Evolutionary conservation across 2,113 vertebrate species (phyloP), one percentile per base, ranked within the genome.

Genomic region (Alectura lathami): DNA sequence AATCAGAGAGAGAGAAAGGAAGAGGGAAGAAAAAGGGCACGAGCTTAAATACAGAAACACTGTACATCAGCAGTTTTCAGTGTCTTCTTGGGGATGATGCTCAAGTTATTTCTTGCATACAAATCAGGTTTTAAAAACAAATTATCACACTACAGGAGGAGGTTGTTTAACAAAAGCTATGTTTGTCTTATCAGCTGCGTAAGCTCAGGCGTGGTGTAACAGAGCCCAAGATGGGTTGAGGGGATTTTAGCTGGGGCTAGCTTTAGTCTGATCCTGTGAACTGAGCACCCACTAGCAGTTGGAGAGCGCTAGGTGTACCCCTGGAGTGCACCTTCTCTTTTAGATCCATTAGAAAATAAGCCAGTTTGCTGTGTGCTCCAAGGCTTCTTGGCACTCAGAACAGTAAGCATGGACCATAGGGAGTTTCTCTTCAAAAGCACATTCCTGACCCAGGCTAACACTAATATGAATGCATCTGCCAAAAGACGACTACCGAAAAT

Each of bases 161-260:
- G 70, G 57, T 89, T 89, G 66, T 79, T 94, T 85, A 94, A 95
- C 84, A 94, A 95, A 94, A 94, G 59, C 92, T 90, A 74, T 93
- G 92, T 94, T 96, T 94, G 86, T 91, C 75, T 86, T 86, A 88
- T 94, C 86, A 86, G 89, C 89, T 94, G 53, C 32, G 53, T 72
- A 72, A 74, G 78, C 89, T 95, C 88, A 91, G 83, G 90, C 77
- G 56, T 27, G 60, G 88, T 87, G 80, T 77, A 60, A 88, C 47
- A 93, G 76, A 95, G 64, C 88, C 87, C 75, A 91, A 69, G 66
- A 87, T 32, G 48, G 38, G 79, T 53, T 85, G 70, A 9, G 67
- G 56, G 57, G 29, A 73, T 85, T 86, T 93, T 91, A 77, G 88
- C 91, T 47, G 80, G 72, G 50, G 54, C 72, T 86, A 32, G 82